Base-by-base conservation (phyloP, 2,113 vertebrate genomes). In the Anser cygnoides region DNA sequence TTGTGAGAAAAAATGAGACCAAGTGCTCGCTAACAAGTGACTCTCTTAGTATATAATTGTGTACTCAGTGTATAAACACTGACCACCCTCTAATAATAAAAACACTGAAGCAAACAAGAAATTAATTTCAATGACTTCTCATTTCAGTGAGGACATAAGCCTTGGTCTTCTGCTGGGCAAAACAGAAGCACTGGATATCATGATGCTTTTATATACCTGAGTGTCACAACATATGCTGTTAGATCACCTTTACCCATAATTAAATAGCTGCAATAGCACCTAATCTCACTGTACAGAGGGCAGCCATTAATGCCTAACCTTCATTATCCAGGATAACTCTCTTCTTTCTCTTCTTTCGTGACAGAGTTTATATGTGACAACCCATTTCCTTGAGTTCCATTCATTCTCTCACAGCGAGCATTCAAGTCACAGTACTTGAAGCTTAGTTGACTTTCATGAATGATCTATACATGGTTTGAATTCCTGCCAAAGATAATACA, bases 401-500 rank as follows among this genome's bases (percentile, higher is more conserved):
- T 96, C 93, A 97, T 88, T 96, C 85, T 49, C 57, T 94, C 92
- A 90, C 49, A 74, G 59, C 35, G 79, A 28, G 55, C 54, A 90
- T 96, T 96, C 80, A 94, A 96, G 92, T 94, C 75, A 90, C 89
- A 58, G 80, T 84, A 70, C 58, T 96, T 95, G 89, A 97, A 97
- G 90, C 73, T 92, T 87, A 96, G 75, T 90, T 97, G 94, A 90
- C 93, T 96, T 44, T 91, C 92, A 54, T 93, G 96, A 98, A 96
- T 97, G 97, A 98, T 97, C 96, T 96, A 85, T 96, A 87, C 84
- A 92, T 83, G 87, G 93, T 93, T 97, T 98, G 97, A 98, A 94
- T 95, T 95, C 72, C 92, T 97, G 98, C 98, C 97, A 98, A 97
- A 95, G 84, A 96, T 82, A 97, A 97, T 98, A 95, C 87, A 96